Conservation (phyloP, 2,888 invertebrate species). For the Cecidostiba fungosa region DNA sequence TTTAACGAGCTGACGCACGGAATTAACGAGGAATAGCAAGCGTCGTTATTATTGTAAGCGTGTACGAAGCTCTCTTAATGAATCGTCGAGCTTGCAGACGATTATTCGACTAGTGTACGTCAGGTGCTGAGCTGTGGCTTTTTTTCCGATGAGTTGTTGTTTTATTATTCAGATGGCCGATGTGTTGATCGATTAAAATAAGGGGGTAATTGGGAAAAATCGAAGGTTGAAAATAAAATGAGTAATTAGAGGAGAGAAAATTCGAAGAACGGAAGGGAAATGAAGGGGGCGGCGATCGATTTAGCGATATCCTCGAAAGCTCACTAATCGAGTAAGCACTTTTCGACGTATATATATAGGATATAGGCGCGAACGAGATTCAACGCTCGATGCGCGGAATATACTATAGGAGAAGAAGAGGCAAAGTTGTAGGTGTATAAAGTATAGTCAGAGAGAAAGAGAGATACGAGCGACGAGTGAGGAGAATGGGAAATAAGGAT, state of each 20-base stretch:
- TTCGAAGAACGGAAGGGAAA: not conserved
- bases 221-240: slow-evolving; percentile 10
- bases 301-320: not conserved
- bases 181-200: not conserved
- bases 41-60: not conserved
- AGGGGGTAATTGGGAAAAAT: not conserved
- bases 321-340: slow-evolving; percentile 54
- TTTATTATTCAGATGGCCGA: not conserved
- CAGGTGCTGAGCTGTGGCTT: not conserved
- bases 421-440: not conserved
- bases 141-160: not conserved
- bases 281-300: slow-evolving; percentile 29
- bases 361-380: not conserved
- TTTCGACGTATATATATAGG: slow-evolving; percentile 32
- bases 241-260: slow-evolving; percentile 13
- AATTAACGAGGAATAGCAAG: slow-evolving; percentile 43
- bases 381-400: not conserved
- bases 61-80: not conserved
- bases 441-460: not conserved
- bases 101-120: not conserved
- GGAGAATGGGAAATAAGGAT: slow-evolving; percentile 22
- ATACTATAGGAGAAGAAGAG: not conserved
- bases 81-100: not conserved
- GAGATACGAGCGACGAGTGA: not conserved
- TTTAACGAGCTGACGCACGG: slow-evolving; percentile 52